Conservation (phyloP, 1,140 invertebrate genomes). For the Oryctes rhinoceros region DNA sequence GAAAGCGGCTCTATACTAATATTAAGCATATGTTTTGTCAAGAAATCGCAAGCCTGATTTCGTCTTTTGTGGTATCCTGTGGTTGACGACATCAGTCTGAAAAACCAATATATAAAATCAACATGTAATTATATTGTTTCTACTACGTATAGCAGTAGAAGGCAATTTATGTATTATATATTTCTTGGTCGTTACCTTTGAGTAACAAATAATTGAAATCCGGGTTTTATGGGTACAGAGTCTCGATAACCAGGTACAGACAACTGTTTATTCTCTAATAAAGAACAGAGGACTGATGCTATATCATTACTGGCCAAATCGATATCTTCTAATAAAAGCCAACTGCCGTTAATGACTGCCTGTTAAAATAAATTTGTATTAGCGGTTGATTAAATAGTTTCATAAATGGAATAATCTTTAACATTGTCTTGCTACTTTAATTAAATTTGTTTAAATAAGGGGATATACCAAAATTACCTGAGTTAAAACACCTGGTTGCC, state of each 20-base stretch:
- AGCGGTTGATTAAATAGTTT: neutral
- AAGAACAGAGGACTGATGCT: constrained; percentile 82
- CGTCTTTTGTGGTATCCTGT: constrained; percentile 72
- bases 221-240: constrained; percentile 76
- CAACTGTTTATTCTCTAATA: constrained; percentile 85
- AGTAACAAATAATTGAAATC: constrained; percentile 93
- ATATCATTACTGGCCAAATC: constrained; percentile 94
- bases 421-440: too few relatives aligned
- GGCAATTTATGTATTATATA: neutral
- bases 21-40: constrained; percentile 85
- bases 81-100: constrained; percentile 67
- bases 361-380: constrained; percentile 55
- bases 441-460: neutral
- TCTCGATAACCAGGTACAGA: constrained; percentile 89
- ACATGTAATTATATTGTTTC: too few relatives aligned
- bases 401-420: too few relatives aligned
- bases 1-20: constrained; percentile 84
- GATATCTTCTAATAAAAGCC: constrained; percentile 96
- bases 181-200: constrained; percentile 69
- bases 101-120: constrained; percentile 47
- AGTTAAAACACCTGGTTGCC: constrained; percentile 91
- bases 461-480: constrained; percentile 64
- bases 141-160: too few relatives aligned
- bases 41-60: constrained; percentile 69
- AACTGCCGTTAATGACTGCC: constrained; percentile 87